Percentiles rank a stretch among this genome's conserved stretches.
These are phyloP conservation scores for Hipparchia semele DNA, from an alignment of 2,888 invertebrate genomes.

Conservation along the genomic window DNA sequence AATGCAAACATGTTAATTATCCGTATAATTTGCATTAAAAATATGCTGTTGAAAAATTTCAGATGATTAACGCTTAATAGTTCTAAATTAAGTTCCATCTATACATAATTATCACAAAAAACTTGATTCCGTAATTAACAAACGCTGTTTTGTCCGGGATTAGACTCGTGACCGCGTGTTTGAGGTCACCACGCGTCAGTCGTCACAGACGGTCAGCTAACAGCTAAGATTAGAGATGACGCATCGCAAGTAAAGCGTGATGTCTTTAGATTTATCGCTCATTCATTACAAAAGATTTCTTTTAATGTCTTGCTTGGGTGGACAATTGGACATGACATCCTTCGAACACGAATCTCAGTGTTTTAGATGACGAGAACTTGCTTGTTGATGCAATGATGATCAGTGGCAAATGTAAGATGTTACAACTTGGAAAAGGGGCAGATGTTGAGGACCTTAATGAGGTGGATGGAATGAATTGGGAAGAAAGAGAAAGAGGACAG, in stretches of 20 bases:
- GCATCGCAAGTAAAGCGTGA: conserved; percentile 40
- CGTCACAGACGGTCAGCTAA: conserved; percentile 52
- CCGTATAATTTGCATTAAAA: not conserved
- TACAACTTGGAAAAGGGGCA: no score
- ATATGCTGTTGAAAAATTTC: conserved; percentile 8
- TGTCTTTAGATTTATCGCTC: conserved; percentile 15
- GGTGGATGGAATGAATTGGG: no score
- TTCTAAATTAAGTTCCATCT: conserved; percentile 16
- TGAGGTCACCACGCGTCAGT: conserved; percentile 13
- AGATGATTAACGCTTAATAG: not conserved
- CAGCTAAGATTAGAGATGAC: conserved; percentile 72
- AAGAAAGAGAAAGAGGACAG: no score
- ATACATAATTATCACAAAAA: conserved; percentile 7
- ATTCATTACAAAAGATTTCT: not conserved
- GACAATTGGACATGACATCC: not conserved
- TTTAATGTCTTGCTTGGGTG: not conserved
- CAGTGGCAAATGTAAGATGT: no score
- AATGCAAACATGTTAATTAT: not conserved
- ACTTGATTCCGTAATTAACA: conserved; percentile 16
- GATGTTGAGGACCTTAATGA: no score
- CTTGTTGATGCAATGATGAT: no score
- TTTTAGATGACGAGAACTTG: not conserved
- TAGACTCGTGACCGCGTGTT: conserved; percentile 9
- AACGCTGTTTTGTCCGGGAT: conserved; percentile 16
- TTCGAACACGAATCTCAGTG: not conserved